A percentile compares a stretch with the other conserved stretches of the same genome.
These are phyloP conservation scores for Phrynocephalus guinanensis DNA, from an alignment of 2,797 vertebrate species.

Conservation along the genomic window DNA sequence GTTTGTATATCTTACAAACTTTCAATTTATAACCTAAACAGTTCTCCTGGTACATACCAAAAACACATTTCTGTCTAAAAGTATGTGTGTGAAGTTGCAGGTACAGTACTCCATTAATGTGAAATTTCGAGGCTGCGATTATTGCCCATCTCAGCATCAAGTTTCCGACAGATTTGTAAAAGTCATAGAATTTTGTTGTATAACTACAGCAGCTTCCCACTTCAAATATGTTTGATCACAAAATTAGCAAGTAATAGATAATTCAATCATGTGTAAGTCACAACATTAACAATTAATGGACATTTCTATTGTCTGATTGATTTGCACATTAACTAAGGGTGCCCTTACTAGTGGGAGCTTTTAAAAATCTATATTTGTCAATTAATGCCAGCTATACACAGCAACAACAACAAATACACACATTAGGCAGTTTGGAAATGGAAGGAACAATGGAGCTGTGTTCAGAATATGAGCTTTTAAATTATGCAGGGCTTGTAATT, in stretches of 20 bases:
- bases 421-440: neutral
- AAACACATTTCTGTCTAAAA: neutral
- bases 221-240: no score
- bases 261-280: no score
- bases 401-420: no score
- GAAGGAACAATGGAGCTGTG: neutral
- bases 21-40: constrained; percentile 2
- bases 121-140: neutral
- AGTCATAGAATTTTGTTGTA: neutral
- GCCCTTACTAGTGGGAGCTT: neutral
- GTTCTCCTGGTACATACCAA: neutral
- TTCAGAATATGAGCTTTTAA: constrained; percentile 11
- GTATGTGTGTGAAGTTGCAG: neutral
- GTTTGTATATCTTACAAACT: neutral
- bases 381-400: neutral
- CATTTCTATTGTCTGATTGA: neutral
- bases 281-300: neutral
- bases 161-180: neutral
- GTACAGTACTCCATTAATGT: neutral
- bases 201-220: no score
- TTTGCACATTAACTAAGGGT: constrained; percentile 12
- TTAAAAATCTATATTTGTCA: neutral
- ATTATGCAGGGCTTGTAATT: constrained; percentile 4
- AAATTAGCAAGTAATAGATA: no score
- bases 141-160: neutral